These are phyloP conservation scores for Aphelinus atriplicis DNA, from an alignment of 1,140 invertebrate species.

Conservation along the genomic window DNA sequence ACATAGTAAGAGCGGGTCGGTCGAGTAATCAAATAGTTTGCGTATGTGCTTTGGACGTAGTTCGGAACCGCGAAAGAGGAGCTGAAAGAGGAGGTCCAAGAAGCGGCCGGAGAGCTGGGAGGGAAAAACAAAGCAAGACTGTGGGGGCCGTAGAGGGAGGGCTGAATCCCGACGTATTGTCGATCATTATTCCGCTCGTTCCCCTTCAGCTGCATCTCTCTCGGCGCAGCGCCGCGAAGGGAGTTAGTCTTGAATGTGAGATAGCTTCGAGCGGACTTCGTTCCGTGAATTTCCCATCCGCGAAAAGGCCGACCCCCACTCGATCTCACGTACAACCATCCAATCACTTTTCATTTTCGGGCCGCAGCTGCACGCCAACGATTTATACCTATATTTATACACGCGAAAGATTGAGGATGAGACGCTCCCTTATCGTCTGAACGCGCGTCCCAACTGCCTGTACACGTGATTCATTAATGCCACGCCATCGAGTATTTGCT, in stretches of 20 bases:
- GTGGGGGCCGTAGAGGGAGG: conserved; percentile 48
- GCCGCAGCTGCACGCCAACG: too few relatives aligned
- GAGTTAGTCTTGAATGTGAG: conserved; percentile 53
- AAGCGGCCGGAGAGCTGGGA: conserved; percentile 37
- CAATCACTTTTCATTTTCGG: conserved; percentile 29
- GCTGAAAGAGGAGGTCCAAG: conserved; percentile 38
- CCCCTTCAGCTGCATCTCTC: conserved; percentile 7
- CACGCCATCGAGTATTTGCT: too few relatives aligned
- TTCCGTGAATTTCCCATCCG: not conserved
- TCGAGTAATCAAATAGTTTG: too few relatives aligned
- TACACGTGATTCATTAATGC: too few relatives aligned
- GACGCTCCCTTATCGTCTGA: too few relatives aligned
- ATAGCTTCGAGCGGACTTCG: conserved; percentile 40
- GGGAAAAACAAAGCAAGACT: conserved; percentile 51
- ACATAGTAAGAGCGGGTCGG: too few relatives aligned
- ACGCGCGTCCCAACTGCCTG: too few relatives aligned
- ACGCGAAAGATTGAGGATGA: too few relatives aligned
- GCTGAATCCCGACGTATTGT: conserved; percentile 50
- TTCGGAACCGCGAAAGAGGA: not conserved
- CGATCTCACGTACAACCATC: not conserved
- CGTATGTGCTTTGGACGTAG: too few relatives aligned
- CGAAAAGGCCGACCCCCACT: too few relatives aligned
- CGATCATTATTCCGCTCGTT: conserved; percentile 60
- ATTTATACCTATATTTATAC: too few relatives aligned
- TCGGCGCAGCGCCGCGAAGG: conserved; percentile 46